Percentiles rank a stretch among this genome's conserved stretches.
phyloP scores from a whole-genome alignment of 2,113 vertebrate genomes.

The Notechis scutatus region DNA sequence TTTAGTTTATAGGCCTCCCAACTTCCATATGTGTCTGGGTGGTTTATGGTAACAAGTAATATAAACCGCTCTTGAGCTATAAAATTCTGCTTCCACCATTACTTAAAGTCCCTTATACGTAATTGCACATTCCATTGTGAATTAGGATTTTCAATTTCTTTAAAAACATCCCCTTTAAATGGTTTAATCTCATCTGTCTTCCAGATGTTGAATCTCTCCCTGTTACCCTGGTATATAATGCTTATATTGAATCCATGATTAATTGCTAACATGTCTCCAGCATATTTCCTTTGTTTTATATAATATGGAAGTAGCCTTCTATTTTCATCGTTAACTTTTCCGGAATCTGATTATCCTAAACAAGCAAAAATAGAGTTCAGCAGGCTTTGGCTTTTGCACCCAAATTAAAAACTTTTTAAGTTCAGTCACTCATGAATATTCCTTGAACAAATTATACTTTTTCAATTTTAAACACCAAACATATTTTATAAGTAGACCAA shows the following conservation, averaged over 20 bases:
- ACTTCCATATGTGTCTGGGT: not conserved
- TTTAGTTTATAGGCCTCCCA: not conserved
- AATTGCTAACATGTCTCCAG: constrained; percentile 2
- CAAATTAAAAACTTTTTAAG: not conserved
- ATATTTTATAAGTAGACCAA: not conserved
- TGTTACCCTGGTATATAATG: not conserved
- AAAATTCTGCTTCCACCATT: not conserved
- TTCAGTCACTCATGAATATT: not conserved
- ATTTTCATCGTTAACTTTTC: not conserved
- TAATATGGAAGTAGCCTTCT: not conserved
- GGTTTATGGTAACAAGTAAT: not conserved
- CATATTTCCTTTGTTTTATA: not conserved
- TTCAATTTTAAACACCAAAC: not conserved
- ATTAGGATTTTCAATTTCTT: constrained; percentile 26
- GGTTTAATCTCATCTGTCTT: constrained; percentile 29
- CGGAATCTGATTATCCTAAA: not conserved
- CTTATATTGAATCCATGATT: constrained; percentile 6
- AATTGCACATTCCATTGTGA: constrained; percentile 33
- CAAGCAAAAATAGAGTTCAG: not conserved
- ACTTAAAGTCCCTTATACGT: constrained; percentile 32
- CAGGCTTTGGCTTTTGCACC: not conserved
- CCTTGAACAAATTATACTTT: not conserved
- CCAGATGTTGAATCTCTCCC: constrained; percentile 26
- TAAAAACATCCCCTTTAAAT: constrained; percentile 6
- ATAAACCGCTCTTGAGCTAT: not conserved